These are phyloP conservation scores for Catharus minimus DNA, from an alignment of 2,113 vertebrate species.

Conservation along the genomic window DNA sequence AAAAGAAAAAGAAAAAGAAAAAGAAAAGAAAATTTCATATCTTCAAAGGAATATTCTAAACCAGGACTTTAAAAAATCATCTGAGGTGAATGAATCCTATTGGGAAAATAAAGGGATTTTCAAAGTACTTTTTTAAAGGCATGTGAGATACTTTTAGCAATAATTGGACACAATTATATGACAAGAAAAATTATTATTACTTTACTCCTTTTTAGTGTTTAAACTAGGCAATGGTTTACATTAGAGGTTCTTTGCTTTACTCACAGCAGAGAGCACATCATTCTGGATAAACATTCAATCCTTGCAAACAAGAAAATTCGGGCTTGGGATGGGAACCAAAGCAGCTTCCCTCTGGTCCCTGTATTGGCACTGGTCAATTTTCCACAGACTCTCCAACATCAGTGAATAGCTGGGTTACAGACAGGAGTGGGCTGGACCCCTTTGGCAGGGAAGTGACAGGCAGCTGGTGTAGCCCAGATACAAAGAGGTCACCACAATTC, in stretches of 20 bases:
- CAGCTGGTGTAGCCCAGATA: not conserved
- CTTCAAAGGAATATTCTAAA: not conserved
- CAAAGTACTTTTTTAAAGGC: not conserved
- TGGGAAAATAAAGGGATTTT: not conserved
- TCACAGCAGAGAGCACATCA: accelerated
- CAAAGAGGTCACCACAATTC: accelerated
- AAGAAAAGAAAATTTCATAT: not conserved
- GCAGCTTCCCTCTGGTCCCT: not conserved
- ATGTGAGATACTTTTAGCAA: not conserved
- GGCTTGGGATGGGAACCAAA: not conserved
- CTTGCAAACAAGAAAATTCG: not conserved
- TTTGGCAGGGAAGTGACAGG: not conserved
- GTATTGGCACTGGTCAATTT: not conserved
- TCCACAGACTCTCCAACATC: accelerated
- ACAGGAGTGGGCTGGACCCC: not conserved
- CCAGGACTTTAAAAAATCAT: not conserved
- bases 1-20: not conserved
- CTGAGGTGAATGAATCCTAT: not conserved
- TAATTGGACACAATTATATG: not conserved
- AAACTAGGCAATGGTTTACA: not conserved
- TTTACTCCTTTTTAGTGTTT: not conserved
- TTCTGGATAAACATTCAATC: not conserved
- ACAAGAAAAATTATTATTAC: not conserved
- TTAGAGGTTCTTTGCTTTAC: not conserved
- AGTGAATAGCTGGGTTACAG: not conserved